Evolutionary conservation across 2,797 vertebrate species (phyloP).

Genomic region (Lophotriccus pileatus): DNA sequence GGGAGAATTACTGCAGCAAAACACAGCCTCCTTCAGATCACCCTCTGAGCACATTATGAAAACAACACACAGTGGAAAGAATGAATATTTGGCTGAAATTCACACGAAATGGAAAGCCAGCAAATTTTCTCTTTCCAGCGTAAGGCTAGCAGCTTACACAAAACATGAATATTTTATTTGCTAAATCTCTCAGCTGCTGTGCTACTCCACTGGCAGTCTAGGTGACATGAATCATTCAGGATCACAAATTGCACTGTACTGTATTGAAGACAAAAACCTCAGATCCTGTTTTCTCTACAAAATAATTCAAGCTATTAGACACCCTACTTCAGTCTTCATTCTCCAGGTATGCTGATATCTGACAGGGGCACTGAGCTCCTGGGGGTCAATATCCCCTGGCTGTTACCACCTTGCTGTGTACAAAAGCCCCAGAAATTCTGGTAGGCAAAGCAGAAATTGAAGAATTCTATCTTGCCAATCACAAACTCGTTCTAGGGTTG

Average conservation of each 20-base stretch:
- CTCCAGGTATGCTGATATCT: neutral
- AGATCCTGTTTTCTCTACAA: neutral
- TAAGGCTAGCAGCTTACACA: slow-evolving; percentile 11
- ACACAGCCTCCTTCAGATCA: neutral
- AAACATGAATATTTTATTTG: slow-evolving; percentile 4
- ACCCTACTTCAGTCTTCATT: neutral
- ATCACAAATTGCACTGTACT: neutral
- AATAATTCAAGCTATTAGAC: neutral
- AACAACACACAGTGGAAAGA: neutral
- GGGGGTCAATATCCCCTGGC: neutral
- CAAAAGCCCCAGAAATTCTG: neutral
- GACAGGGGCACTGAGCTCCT: neutral
- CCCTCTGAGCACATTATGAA: neutral
- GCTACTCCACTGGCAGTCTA: neutral
- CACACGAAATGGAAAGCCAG: neutral
- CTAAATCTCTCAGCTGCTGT: neutral
- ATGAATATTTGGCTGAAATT: neutral
- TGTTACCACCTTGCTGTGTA: neutral
- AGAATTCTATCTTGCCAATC: neutral
- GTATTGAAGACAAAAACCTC: neutral
- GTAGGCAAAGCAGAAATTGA: neutral
- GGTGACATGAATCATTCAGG: neutral
- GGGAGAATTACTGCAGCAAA: neutral
- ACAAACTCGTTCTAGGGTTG: neutral
- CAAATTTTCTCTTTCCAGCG: neutral